Percentiles rank a stretch among this genome's conserved stretches.
Conservation (phyloP, 2,113 vertebrate species). For the Ivindomyrus marchei region DNA sequence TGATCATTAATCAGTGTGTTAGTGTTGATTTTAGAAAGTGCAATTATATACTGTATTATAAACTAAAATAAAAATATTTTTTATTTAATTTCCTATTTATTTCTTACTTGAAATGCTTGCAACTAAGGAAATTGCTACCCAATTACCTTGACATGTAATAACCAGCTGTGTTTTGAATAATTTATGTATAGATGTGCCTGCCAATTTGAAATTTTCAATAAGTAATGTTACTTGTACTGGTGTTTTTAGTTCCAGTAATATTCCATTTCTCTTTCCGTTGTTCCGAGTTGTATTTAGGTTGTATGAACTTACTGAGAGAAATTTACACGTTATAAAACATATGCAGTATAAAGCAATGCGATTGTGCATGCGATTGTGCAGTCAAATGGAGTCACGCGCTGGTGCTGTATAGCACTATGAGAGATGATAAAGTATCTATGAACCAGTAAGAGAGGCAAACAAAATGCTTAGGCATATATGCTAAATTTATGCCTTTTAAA, state of each 20-base stretch:
- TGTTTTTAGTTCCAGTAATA: neutral
- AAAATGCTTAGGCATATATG: neutral
- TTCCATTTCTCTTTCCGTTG: neutral
- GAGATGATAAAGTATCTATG: neutral
- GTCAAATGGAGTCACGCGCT: neutral
- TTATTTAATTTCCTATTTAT: neutral
- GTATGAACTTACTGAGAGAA: neutral
- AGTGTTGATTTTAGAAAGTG: neutral
- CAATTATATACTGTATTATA: neutral
- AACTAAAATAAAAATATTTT: neutral
- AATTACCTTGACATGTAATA: neutral
- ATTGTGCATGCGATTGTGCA: neutral
- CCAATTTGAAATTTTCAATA: neutral
- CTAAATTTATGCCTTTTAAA: neutral
- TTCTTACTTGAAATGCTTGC: neutral
- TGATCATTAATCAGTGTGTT: neutral
- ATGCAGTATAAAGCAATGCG: neutral
- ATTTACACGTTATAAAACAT: neutral
- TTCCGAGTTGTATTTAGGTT: neutral
- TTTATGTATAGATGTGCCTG: neutral
- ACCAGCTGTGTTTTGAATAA: neutral
- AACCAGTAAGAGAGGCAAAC: neutral
- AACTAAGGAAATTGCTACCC: neutral
- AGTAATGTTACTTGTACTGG: neutral
- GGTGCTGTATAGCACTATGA: neutral